Evolutionary conservation across 2,888 invertebrate genomes (phyloP), one percentile per base, ranked within the genome.

Genomic region (Marasmarcha lunaedactyla): DNA sequence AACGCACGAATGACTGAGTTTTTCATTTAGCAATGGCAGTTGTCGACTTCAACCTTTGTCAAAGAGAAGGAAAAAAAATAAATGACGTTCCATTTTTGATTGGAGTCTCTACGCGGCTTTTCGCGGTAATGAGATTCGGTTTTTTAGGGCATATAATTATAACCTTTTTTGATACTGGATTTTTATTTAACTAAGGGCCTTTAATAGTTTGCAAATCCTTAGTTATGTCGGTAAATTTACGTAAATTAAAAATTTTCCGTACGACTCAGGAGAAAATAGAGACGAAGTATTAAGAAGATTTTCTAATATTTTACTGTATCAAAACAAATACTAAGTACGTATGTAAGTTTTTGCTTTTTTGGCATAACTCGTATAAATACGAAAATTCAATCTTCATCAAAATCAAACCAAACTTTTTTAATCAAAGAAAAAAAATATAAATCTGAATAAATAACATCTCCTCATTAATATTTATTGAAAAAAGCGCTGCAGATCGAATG

Each of bases 21-120:
- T 67, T 77, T 78, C 77, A 77, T 77, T 76, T 60, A 69, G 77
- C 79, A 81, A 81, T 81, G 79, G 69, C 77, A 73, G 79, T 79
- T 78, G 74, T 77, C 72, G 71, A 69, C 60, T 57, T 53, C 41
- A 55, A 64, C 68, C 68, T 76, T 79, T 79, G 73, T 77, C 62
- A 55, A 40, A 44, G 54, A 49, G 53, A 46, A 56, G 56, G 50
- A 55, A 59, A 68, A 70, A 73, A 64, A 60, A 61, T 51, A 56
- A 54, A 55, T 63, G 55, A 54, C 62, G 59, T 65, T 69, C 71
- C 68, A 66, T 76, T 73, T 72, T 71, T 59, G 68, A 77, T 76
- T 76, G 72, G 67, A 70, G 69, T 63, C 59, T 63, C 59, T 51
- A 48, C 57, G 55, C 59, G 59, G 54, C 48, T 54, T 61, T 52